These are phyloP conservation scores for Zaprionus africanus DNA, from an alignment of 1,140 invertebrate species.

Conservation along the genomic window DNA sequence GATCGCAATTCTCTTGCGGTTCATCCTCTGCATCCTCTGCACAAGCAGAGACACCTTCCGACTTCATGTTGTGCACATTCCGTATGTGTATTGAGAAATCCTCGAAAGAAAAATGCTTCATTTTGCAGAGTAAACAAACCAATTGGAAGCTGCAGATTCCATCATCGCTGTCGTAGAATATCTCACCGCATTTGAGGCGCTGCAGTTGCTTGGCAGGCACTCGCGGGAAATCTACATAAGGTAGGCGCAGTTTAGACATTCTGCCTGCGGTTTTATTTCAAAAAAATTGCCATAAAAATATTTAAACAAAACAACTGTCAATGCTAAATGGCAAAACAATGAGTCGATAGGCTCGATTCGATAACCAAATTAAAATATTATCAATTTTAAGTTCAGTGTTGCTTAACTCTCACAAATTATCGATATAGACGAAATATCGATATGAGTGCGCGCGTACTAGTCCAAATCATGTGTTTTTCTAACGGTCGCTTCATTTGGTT, in stretches of 20 bases:
- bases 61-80: constrained; percentile 53
- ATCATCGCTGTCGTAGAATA: constrained; percentile 60
- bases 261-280: constrained; percentile 26
- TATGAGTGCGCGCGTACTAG: constrained; percentile 7
- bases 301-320: constrained; percentile 32
- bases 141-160: constrained; percentile 60
- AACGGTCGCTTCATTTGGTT: neutral
- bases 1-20: neutral
- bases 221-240: constrained; percentile 56
- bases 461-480: constrained; percentile 13
- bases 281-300: constrained; percentile 31
- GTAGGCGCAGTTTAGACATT: constrained; percentile 72
- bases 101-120: constrained; percentile 70
- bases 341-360: constrained; percentile 16
- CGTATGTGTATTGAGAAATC: constrained; percentile 68
- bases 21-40: neutral
- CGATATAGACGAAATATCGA: neutral
- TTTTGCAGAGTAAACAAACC: constrained; percentile 64
- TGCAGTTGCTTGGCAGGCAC: constrained; percentile 54
- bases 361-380: constrained; percentile 3
- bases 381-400: constrained; percentile 20
- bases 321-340: constrained; percentile 28
- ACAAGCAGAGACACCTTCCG: constrained; percentile 22
- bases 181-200: constrained; percentile 69
- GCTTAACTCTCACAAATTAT: neutral